Base-by-base conservation (phyloP, 2,113 vertebrate species). In the Catharus fuscescens region DNA sequence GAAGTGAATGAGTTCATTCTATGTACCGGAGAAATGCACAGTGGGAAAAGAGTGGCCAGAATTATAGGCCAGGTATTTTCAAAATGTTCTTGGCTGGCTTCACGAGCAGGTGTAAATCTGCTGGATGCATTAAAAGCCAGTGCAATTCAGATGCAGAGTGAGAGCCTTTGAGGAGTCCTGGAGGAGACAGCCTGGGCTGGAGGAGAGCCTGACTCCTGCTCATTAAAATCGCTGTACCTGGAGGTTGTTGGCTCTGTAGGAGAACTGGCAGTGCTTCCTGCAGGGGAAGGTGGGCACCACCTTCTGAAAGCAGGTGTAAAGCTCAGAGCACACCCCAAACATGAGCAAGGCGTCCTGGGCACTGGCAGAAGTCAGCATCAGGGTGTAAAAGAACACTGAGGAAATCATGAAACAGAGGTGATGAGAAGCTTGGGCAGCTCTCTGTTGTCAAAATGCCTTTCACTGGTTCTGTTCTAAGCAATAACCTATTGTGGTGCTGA, bases 1-100 rank as follows among this genome's bases (percentile, higher is more conserved):
- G 52, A 24, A 83, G 92, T 95, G 93, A 97, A 97, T 83, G 90
- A 67, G 48, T 77, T 88, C 92, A 95, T 97, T 96, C 82, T 94
- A 1, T 71, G 34, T 44, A 73, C 12, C 52, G 36, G 74, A 60
- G 87, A 90, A 94, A 90, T 3, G 76, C 52, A 64, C 44, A 77
- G 90, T 6, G 18, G 69, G 78, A 60, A 62, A 66, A 90, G 62
- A 40, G 60, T 59, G 85, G 90, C 84, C 87, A 88, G 62, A 96
- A 85, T 93, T 70, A 66, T 0, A 70, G 84, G n/a, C 92, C 92
- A 95, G 96, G 87, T 94, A 93, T 83, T 95, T 94, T 85, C 54
- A 66, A 77, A 83, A 72, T 70, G 90, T 94, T 95, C 90, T 95
- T 95, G 94, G 95, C 94, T 71, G 66, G 50, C 71, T 92, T 24